A percentile compares a stretch with the other conserved stretches of the same genome.
Conservation (phyloP, 2,113 vertebrate species). For the Chiloscyllium plagiosum region DNA sequence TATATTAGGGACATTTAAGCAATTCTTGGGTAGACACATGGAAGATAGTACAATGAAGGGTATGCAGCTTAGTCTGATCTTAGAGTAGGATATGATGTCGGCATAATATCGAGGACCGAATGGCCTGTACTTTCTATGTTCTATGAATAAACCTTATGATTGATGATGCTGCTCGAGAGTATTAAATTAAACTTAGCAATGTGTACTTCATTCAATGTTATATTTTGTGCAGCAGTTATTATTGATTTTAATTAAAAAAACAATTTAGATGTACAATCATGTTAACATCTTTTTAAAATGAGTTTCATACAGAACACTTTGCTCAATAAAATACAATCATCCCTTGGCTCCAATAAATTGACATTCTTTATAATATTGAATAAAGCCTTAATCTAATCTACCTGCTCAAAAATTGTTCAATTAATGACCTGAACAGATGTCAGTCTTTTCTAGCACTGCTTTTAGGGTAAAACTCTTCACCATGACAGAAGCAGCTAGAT, state of each 20-base stretch:
- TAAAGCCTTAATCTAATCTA: background rate
- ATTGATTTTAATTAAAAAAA: background rate
- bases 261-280: background rate
- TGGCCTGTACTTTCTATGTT: no score
- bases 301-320: background rate
- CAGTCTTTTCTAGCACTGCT: background rate
- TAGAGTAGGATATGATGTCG: no score
- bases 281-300: background rate
- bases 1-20: no score
- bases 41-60: no score
- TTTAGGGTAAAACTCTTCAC: background rate
- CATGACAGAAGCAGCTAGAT: background rate
- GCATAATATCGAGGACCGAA: no score
- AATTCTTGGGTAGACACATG: no score
- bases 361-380: background rate
- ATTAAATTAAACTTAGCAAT: background rate
- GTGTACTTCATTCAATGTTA: background rate
- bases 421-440: background rate
- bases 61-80: no score
- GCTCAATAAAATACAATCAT: background rate
- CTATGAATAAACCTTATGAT: background rate
- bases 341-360: background rate
- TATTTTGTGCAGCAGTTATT: background rate
- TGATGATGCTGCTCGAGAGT: background rate
- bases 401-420: background rate